Evolutionary conservation across 1,140 invertebrate genomes (phyloP).

Genomic region (Grapholita molesta): DNA sequence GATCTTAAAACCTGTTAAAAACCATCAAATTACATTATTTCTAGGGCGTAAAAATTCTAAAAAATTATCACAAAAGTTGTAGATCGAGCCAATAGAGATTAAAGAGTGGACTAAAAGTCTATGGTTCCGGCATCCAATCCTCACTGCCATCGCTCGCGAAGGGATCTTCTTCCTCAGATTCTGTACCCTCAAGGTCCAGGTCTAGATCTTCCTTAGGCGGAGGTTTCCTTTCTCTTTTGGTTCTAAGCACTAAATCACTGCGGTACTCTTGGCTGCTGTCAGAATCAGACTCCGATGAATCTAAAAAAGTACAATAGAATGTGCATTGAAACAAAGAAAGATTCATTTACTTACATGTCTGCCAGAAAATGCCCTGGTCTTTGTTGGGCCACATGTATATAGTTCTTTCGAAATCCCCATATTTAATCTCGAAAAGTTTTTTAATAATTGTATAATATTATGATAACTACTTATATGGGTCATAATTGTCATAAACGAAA

Average conservation of each 20-base stretch:
- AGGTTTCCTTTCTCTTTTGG: neutral
- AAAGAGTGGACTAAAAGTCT: too few relatives aligned
- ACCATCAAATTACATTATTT: neutral
- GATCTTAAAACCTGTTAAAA: neutral
- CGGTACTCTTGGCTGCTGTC: neutral
- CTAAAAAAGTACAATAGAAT: too few relatives aligned
- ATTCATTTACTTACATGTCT: too few relatives aligned
- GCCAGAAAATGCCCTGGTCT: too few relatives aligned
- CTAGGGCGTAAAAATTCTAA: neutral
- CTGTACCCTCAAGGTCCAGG: conserved; percentile 51
- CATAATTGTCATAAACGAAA: too few relatives aligned
- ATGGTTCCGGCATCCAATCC: conserved; percentile 46
- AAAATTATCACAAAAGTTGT: neutral
- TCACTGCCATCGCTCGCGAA: neutral
- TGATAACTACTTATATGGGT: too few relatives aligned
- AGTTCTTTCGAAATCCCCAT: too few relatives aligned
- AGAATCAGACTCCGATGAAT: neutral
- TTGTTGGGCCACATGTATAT: too few relatives aligned
- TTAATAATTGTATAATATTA: too few relatives aligned
- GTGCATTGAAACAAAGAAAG: too few relatives aligned
- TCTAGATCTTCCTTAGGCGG: conserved; percentile 29
- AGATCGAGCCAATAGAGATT: neutral
- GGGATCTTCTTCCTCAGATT: conserved; percentile 30
- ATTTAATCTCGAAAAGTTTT: too few relatives aligned
- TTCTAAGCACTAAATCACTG: neutral